Evolutionary conservation across 2,888 invertebrate species (phyloP).

Genomic region (Nematopogon swammerdamellus): DNA sequence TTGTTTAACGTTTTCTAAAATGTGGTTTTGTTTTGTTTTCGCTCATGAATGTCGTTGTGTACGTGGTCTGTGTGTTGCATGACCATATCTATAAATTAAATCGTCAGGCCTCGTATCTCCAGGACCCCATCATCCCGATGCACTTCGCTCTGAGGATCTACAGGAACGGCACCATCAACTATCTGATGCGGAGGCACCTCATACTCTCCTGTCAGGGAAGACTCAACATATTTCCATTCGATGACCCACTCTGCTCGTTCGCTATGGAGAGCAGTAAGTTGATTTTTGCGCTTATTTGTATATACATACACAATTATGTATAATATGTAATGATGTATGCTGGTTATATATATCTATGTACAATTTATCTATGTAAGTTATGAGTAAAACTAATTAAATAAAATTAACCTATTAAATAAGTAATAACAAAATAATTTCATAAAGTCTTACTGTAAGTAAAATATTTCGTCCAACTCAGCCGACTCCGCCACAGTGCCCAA

Average conservation of each 20-base stretch:
- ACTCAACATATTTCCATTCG: slow-evolving; percentile 93
- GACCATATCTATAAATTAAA: neutral
- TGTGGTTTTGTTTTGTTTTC: neutral
- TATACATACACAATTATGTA: too few relatives aligned
- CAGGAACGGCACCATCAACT: slow-evolving; percentile 91
- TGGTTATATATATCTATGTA: too few relatives aligned
- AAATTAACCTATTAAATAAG: too few relatives aligned
- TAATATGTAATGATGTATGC: too few relatives aligned
- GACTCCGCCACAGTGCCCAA: too few relatives aligned
- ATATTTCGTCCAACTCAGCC: too few relatives aligned
- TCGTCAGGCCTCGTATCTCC: slow-evolving; percentile 15
- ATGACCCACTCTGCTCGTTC: slow-evolving; percentile 93
- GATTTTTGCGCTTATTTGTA: too few relatives aligned
- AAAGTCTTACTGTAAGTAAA: too few relatives aligned
- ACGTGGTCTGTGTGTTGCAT: neutral
- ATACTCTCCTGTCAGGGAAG: slow-evolving; percentile 92
- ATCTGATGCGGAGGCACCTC: slow-evolving; percentile 89
- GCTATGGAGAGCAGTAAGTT: slow-evolving; percentile 96
- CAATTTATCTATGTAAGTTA: too few relatives aligned
- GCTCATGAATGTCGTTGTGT: neutral
- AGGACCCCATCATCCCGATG: slow-evolving; percentile 87
- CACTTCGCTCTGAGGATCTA: slow-evolving; percentile 91
- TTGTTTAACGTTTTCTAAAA: neutral
- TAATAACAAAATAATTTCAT: too few relatives aligned
- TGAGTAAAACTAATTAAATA: too few relatives aligned